A percentile compares a stretch with the other conserved stretches of the same genome.
Conservation (phyloP, 2,888 invertebrate genomes). For the Stenotaenia linearis region DNA sequence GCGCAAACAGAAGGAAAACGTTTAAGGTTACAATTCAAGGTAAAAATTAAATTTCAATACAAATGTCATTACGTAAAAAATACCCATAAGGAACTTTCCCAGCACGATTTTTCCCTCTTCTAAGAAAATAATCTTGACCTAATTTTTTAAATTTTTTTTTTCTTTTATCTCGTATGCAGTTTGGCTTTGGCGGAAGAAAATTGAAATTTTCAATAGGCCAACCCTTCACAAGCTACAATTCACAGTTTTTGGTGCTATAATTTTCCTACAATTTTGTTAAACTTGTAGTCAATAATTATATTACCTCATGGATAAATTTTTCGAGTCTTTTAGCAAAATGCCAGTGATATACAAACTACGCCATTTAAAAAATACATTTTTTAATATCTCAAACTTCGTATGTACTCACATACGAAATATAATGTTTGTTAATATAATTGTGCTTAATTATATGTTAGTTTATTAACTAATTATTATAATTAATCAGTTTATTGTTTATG, state of each 20-base stretch:
- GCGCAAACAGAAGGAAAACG: conserved; percentile 32
- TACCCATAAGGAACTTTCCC: conserved; percentile 14
- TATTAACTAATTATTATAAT: conserved; percentile 5
- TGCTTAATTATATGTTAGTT: conserved; percentile 6
- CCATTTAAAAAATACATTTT: background rate
- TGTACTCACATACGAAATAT: background rate
- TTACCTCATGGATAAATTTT: background rate
- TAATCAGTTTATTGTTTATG: background rate
- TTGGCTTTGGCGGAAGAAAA: background rate
- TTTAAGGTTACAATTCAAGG: conserved; percentile 7
- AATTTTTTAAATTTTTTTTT: background rate
- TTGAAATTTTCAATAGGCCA: background rate
- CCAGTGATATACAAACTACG: background rate
- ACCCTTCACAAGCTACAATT: background rate
- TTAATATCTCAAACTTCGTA: background rate
- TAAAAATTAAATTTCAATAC: background rate
- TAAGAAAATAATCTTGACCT: conserved; percentile 23
- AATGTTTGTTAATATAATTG: background rate
- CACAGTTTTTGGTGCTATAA: background rate
- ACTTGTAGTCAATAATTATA: background rate
- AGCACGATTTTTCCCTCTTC: background rate
- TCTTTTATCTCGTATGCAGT: background rate
- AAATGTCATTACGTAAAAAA: conserved; percentile 7
- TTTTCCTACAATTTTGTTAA: background rate
- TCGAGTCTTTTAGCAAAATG: background rate